These are phyloP conservation scores for Hoplias malabaricus DNA, from an alignment of 2,113 vertebrate species.

Conservation along the genomic window DNA sequence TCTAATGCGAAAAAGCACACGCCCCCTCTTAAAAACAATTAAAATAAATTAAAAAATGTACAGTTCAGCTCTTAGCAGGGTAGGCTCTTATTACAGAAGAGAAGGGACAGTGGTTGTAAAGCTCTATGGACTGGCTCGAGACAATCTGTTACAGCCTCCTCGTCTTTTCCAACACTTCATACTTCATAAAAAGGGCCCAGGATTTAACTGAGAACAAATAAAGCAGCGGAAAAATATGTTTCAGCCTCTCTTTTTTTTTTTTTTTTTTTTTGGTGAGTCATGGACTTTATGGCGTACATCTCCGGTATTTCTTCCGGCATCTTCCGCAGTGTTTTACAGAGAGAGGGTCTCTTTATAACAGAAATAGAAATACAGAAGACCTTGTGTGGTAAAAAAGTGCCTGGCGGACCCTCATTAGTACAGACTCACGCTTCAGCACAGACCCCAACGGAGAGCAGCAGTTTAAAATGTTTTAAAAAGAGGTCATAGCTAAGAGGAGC, in stretches of 20 bases:
- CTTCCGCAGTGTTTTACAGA: not conserved
- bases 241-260: not conserved
- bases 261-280: not conserved
- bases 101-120: conserved; percentile 27
- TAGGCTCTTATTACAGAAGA: conserved; percentile 11
- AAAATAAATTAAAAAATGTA: not conserved
- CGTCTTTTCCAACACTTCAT: conserved; percentile 11
- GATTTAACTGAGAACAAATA: conserved; percentile 37
- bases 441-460: not conserved
- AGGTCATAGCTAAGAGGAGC: not conserved
- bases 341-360: not conserved
- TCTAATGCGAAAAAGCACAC: too few relatives aligned
- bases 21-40: too few relatives aligned
- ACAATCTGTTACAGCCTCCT: conserved; percentile 24
- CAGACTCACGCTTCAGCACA: not conserved
- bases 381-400: conserved; percentile 11
- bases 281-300: not conserved
- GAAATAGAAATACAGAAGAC: conserved; percentile 19
- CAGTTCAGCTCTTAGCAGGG: not conserved
- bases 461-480: not conserved
- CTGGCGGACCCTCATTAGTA: not conserved
- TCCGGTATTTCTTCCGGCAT: not conserved
- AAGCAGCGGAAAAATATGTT: conserved; percentile 11
- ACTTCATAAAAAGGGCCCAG: not conserved
- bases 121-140: conserved; percentile 21